A percentile compares a stretch with the other conserved stretches of the same genome.
Conservation (phyloP, 2,797 vertebrate genomes). For the Acanthurus tractus region DNA sequence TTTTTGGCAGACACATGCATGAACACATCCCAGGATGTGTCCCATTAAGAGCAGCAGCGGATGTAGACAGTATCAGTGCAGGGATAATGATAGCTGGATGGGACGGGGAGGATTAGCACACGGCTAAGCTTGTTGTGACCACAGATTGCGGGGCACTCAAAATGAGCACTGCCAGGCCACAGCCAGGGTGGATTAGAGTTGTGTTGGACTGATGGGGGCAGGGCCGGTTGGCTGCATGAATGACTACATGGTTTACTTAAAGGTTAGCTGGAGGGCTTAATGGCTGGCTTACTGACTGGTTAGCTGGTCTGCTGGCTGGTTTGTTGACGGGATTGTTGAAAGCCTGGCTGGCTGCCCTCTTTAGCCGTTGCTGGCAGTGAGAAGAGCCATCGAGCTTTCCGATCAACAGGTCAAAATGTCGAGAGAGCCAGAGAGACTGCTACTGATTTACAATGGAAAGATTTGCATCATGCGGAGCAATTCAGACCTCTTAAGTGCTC, state of each 20-base stretch:
- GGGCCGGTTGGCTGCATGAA: slow-evolving; percentile 31
- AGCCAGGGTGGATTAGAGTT: slow-evolving; percentile 72
- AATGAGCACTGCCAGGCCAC: slow-evolving; percentile 68
- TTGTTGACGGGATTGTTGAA: slow-evolving; percentile 39
- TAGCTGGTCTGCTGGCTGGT: slow-evolving; percentile 32
- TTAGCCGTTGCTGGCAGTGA: slow-evolving; percentile 52
- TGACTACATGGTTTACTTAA: slow-evolving; percentile 50
- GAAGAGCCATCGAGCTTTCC: slow-evolving; percentile 48
- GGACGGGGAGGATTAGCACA: slow-evolving; percentile 74
- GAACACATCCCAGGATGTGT: slow-evolving; percentile 27
- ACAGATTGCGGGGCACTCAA: slow-evolving; percentile 79
- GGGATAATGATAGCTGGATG: slow-evolving; percentile 75
- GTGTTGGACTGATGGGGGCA: slow-evolving; percentile 40
- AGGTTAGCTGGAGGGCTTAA: slow-evolving; percentile 51
- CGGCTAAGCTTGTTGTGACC: slow-evolving; percentile 82
- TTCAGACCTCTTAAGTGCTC: background rate
- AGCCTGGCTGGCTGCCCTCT: slow-evolving; percentile 57
- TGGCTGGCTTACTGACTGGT: slow-evolving; percentile 8
- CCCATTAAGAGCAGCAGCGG: slow-evolving; percentile 57
- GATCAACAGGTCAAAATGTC: slow-evolving; percentile 57
- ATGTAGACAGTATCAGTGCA: slow-evolving; percentile 71
- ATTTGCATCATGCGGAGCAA: slow-evolving; percentile 31
- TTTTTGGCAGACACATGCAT: slow-evolving; percentile 32
- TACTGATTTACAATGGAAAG: slow-evolving; percentile 44
- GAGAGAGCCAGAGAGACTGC: slow-evolving; percentile 46